Conservation (phyloP, 2,888 invertebrate genomes). For the Perizoma affinitatum region DNA sequence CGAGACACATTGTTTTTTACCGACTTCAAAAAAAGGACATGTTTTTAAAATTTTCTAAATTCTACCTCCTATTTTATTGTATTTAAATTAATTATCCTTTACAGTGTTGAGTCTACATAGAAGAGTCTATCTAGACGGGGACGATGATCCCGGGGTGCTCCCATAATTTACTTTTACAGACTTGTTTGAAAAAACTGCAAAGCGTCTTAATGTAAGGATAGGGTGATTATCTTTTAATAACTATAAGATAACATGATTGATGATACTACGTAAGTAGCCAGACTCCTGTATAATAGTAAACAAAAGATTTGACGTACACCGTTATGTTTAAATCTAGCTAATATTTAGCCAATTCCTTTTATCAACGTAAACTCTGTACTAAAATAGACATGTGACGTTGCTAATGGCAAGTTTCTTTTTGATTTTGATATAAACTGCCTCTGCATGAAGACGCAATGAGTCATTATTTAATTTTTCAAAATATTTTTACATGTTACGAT, state of each 20-base stretch:
- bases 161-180: too few relatives aligned
- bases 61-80: too few relatives aligned
- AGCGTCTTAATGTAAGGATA: neutral
- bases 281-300: conserved; percentile 10
- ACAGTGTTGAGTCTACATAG: too few relatives aligned
- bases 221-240: neutral
- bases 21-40: too few relatives aligned
- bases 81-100: too few relatives aligned
- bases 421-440: too few relatives aligned
- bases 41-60: too few relatives aligned
- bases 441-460: too few relatives aligned
- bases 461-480: too few relatives aligned
- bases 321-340: conserved; percentile 9
- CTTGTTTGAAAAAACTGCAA: neutral
- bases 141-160: too few relatives aligned
- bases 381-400: conserved; percentile 3
- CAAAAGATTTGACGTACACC: conserved; percentile 13
- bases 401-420: neutral
- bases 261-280: neutral
- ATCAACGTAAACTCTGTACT: conserved; percentile 3
- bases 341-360: conserved; percentile 17
- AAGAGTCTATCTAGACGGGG: neutral
- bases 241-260: conserved; percentile 16
- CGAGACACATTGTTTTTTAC: too few relatives aligned
- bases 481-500: too few relatives aligned